phyloP scores from a whole-genome alignment of 2,888 invertebrate genomes.

The Serripes groenlandicus region DNA sequence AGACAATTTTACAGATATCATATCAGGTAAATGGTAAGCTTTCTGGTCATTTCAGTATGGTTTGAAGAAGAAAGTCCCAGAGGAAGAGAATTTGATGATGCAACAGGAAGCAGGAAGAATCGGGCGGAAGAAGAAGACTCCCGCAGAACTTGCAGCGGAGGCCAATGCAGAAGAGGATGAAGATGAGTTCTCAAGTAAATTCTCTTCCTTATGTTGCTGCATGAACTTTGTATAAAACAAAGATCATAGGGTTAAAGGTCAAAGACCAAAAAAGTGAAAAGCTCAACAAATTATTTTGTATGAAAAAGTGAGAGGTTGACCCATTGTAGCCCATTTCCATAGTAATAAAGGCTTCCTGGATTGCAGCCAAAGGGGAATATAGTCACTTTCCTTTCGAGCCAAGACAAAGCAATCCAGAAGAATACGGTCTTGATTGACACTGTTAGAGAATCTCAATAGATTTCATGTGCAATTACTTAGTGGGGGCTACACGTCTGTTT shows the following conservation, averaged over 20 bases:
- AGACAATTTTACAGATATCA: no score
- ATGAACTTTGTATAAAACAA: conserved; percentile 83
- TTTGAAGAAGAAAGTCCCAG: conserved; percentile 94
- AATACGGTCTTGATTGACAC: no score
- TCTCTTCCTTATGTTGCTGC: conserved; percentile 84
- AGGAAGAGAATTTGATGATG: conserved; percentile 74
- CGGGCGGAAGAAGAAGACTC: conserved; percentile 99
- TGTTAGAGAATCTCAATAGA: no score
- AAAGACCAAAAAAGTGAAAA: not conserved
- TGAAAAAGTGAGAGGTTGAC: not conserved
- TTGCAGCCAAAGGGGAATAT: no score
- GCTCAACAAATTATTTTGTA: not conserved
- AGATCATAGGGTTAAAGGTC: not conserved
- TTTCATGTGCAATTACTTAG: no score
- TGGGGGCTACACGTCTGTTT: no score
- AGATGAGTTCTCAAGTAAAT: conserved; percentile 85
- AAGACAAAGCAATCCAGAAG: no score
- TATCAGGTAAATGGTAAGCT: no score
- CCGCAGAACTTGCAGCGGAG: conserved; percentile 98
- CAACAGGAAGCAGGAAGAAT: conserved; percentile 87
- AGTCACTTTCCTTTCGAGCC: no score
- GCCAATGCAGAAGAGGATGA: conserved; percentile 91
- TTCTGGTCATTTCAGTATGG: conserved; percentile 94
- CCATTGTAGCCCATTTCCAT: not conserved
- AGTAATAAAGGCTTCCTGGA: no score